Percentiles rank a stretch among this genome's conserved stretches.
phyloP scores from a whole-genome alignment of 2,797 vertebrate species.

The Melanotaenia pygmaea region DNA sequence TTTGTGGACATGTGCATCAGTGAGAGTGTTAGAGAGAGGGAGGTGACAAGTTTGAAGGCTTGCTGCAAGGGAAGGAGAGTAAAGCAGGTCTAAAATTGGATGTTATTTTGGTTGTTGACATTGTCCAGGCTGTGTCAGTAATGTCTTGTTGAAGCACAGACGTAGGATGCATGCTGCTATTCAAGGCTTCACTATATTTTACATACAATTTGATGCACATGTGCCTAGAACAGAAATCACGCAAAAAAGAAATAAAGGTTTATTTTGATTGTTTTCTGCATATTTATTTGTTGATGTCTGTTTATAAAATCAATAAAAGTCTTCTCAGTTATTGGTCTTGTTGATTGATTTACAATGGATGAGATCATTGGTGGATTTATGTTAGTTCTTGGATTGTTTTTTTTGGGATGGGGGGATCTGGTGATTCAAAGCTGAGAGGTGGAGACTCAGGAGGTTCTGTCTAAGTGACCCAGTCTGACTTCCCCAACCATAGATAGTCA shows the following conservation, averaged over 20 bases:
- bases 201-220: neutral
- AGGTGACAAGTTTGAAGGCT: conserved; percentile 42
- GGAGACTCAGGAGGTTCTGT: neutral
- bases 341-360: neutral
- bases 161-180: neutral
- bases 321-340: neutral
- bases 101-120: conserved; percentile 64
- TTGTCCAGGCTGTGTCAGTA: conserved; percentile 60
- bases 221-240: conserved; percentile 12
- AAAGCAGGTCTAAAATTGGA: conserved; percentile 72
- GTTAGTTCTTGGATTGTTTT: neutral
- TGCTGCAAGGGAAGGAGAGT: conserved; percentile 53
- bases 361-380: neutral
- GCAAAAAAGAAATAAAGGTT: conserved; percentile 10
- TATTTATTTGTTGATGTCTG: neutral
- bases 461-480: neutral
- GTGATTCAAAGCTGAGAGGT: neutral
- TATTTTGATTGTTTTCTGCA: conserved; percentile 31
- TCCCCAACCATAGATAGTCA: neutral
- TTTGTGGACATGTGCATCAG: conserved; percentile 60
- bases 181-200: neutral
- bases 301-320: neutral
- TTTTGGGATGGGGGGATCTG: neutral
- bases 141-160: conserved; percentile 58
- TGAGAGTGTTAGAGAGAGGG: conserved; percentile 17